Percentiles rank a stretch among this genome's conserved stretches.
Conservation (phyloP, 2,113 vertebrate genomes). For the Erinaceus europaeus region DNA sequence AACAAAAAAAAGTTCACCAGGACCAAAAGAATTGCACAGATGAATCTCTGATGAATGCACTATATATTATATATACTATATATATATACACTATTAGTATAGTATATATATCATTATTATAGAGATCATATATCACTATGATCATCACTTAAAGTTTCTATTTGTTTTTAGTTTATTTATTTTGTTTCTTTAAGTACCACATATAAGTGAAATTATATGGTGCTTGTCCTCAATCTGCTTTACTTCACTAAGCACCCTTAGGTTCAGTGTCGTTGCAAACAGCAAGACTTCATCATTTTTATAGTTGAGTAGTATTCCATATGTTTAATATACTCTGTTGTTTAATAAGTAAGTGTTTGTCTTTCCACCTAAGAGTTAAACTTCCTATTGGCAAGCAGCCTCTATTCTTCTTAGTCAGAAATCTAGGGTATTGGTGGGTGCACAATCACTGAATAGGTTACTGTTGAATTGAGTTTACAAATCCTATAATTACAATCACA, state of each 20-base stretch:
- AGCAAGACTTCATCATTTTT: background rate
- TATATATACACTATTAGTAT: too few species aligned
- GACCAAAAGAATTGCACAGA: too few species aligned
- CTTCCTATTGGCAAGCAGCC: background rate
- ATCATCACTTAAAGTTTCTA: background rate
- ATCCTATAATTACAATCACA: background rate
- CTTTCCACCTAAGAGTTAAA: background rate
- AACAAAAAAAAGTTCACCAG: too few species aligned
- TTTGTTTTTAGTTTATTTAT: background rate
- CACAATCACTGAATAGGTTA: background rate
- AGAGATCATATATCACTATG: too few species aligned
- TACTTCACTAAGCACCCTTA: background rate
- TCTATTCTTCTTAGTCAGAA: background rate
- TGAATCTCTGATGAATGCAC: too few species aligned
- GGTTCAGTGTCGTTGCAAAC: background rate
- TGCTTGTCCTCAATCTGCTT: background rate
- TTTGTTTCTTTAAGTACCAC: background rate
- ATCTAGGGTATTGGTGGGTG: background rate
- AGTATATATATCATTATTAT: too few species aligned
- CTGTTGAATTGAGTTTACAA: background rate
- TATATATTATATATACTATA: too few species aligned
- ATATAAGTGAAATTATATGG: background rate
- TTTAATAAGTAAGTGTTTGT: slow-evolving; percentile 2
- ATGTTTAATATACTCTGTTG: background rate
- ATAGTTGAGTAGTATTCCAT: background rate